These are phyloP conservation scores for Lochmaea crataegi DNA, from an alignment of 2,888 invertebrate genomes.

Conservation along the genomic window DNA sequence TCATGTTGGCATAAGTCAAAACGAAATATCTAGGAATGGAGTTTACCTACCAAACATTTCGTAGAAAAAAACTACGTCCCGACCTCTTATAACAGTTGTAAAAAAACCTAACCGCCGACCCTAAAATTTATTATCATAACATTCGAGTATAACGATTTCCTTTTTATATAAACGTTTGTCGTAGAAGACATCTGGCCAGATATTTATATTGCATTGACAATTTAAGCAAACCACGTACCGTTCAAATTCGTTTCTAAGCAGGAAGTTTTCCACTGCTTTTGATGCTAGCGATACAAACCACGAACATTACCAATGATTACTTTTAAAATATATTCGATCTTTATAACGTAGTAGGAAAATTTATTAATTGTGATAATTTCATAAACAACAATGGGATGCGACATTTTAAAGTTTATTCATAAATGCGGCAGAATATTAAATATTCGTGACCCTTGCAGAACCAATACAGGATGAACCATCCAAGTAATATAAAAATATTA, in stretches of 20 bases:
- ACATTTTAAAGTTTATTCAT: no score
- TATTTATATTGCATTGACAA: constrained; percentile 24
- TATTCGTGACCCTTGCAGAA: no score
- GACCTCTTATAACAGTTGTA: background rate
- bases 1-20: no score
- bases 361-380: no score
- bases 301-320: background rate
- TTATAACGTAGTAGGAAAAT: no score
- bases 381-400: no score
- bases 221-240: constrained; percentile 27
- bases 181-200: constrained; percentile 22
- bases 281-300: background rate
- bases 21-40: no score
- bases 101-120: constrained; percentile 11
- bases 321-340: no score
- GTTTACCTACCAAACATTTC: background rate
- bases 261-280: constrained; percentile 18
- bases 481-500: no score
- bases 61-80: background rate
- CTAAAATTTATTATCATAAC: constrained; percentile 25
- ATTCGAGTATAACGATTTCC: constrained; percentile 24
- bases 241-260: constrained; percentile 23
- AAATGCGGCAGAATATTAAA: no score
- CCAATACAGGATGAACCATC: no score
- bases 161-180: constrained; percentile 24